Base-by-base conservation (phyloP, 2,888 invertebrate genomes). In the Lasioglossum marginatum region DNA sequence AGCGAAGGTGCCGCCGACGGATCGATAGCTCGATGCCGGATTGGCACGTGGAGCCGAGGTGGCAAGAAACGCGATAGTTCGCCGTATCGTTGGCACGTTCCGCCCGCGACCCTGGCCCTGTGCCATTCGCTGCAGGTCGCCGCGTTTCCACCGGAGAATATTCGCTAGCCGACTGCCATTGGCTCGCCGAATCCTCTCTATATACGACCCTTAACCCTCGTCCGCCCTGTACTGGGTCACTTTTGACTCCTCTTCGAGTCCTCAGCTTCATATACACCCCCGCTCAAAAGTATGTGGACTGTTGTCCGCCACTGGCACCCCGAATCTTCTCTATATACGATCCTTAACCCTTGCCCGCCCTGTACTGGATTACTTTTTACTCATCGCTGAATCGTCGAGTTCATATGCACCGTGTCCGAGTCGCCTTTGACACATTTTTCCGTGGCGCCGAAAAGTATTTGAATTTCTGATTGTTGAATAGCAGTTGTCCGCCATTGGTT, bases 61-160 rank as follows among this genome's bases (percentile, higher is more conserved):
- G 73, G 74, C 73, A 83, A 83, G 87, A 83, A 86, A 86, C 79
- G 83, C 87, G 86, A 83, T 85, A 76, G 81, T 81, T 68, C 68
- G 27, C 52, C 79, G 77, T 86, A 87, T 81, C 86, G 87, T 77
- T 87, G 87, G 83, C 86, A 87, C 83, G 86, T 83, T 70, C 23
- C 81, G 27, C 14, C 79, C 37, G 45, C 83, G 86, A 86, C 87
- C 86, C 87, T 87, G 87, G 87, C 87, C 86, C 75, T 74, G 77
- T 82, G 87, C 87, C 87, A 87, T 77, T 86, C 86, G 77, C 60
- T 79, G 82, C 82, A 37, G 79, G 63, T 79, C 68, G 57, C 37
- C 74, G 57, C 80, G 77, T 52, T 70, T 60, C 77, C 34, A 45
- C 60, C 74, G 19, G n/a, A 40, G 63, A 63, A n/a, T 40, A 71